Conservation (phyloP, 2,888 invertebrate genomes). For the Vesta saturnalis region DNA sequence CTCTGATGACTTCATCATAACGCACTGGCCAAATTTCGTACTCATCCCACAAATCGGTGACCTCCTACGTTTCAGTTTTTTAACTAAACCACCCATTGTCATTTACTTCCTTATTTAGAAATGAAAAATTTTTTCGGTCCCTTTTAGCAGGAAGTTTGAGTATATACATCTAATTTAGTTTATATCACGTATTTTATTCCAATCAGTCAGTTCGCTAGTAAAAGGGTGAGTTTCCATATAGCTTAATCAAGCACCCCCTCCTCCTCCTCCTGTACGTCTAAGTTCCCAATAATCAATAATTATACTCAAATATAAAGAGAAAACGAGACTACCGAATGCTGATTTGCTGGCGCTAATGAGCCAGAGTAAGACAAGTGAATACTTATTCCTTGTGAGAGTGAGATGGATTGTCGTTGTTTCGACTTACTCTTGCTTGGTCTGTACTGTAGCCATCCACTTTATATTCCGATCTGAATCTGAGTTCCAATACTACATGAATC, state of each 20-base stretch:
- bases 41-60: slow-evolving; percentile 22
- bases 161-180: slow-evolving; percentile 59
- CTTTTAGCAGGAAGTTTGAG: slow-evolving; percentile 25
- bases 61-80: slow-evolving; percentile 8
- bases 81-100: slow-evolving; percentile 1
- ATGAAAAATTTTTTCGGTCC: neutral
- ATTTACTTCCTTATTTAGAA: neutral
- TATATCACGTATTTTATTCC: slow-evolving; percentile 63
- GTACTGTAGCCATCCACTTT: slow-evolving; percentile 39
- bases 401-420: slow-evolving; percentile 58
- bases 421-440: slow-evolving; percentile 44
- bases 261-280: slow-evolving; percentile 59
- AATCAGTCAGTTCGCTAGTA: slow-evolving; percentile 61
- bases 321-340: slow-evolving; percentile 60
- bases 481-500: slow-evolving; percentile 40
- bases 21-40: slow-evolving; percentile 21
- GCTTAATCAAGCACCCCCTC: slow-evolving; percentile 67
- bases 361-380: slow-evolving; percentile 47
- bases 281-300: slow-evolving; percentile 70
- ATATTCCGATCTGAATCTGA: slow-evolving; percentile 38
- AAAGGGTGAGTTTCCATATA: slow-evolving; percentile 67
- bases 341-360: slow-evolving; percentile 53
- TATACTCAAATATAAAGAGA: slow-evolving; percentile 70
- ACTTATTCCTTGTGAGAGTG: slow-evolving; percentile 49
- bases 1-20: slow-evolving; percentile 24